Conservation (phyloP, 2,113 vertebrate genomes). For the Silurus glanis region DNA sequence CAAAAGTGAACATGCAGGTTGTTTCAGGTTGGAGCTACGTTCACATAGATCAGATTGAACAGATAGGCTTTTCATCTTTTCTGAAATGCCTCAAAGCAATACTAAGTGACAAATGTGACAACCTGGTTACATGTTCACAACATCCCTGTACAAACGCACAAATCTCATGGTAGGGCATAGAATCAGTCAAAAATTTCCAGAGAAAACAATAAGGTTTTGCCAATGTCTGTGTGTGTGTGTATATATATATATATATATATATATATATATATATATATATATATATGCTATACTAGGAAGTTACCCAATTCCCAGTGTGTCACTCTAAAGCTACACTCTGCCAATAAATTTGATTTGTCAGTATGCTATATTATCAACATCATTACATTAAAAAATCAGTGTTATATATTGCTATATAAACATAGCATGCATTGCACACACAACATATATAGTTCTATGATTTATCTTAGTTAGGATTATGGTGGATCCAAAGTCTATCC, state of each 20-base stretch:
- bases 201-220: background rate
- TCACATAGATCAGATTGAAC: background rate
- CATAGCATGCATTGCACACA: background rate
- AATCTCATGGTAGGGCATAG: background rate
- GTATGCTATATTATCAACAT: too few species aligned
- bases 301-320: background rate
- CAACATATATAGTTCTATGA: background rate
- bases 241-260: too few species aligned
- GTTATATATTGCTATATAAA: too few species aligned
- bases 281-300: background rate
- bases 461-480: background rate
- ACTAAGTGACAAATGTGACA: too few species aligned
- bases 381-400: too few species aligned
- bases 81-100: background rate
- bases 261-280: background rate
- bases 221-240: too few species aligned
- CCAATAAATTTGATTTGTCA: background rate
- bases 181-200: background rate
- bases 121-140: background rate
- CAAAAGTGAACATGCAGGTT: background rate
- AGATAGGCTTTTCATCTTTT: background rate
- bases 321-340: background rate
- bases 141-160: background rate
- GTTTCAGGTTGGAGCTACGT: background rate
- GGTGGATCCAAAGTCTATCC: background rate